These are phyloP conservation scores for Epiblema foenella DNA, from an alignment of 2,888 invertebrate genomes.

Conservation along the genomic window DNA sequence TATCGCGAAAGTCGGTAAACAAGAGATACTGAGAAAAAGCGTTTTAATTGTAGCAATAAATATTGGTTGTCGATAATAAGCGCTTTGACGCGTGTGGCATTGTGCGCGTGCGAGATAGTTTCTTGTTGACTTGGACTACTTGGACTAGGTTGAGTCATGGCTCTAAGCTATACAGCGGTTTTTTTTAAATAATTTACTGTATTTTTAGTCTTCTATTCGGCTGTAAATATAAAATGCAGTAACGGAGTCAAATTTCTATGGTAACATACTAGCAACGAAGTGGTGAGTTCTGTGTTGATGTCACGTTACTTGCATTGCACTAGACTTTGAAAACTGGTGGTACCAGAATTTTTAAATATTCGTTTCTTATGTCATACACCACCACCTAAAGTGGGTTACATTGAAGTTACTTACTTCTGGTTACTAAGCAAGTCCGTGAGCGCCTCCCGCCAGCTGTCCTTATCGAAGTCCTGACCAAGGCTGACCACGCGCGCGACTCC, in stretches of 20 bases:
- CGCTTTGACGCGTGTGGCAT: conserved; percentile 20
- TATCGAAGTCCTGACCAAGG: conserved; percentile 62
- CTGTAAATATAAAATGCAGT: not conserved
- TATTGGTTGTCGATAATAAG: conserved; percentile 27
- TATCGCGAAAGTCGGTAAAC: conserved; percentile 36
- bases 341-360: too few species aligned
- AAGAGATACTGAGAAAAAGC: conserved; percentile 20
- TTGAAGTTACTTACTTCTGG: conserved; percentile 66
- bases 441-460: conserved; percentile 64
- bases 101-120: conserved; percentile 37
- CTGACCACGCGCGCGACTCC: conserved; percentile 77
- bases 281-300: too few species aligned
- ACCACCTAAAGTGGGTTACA: too few species aligned
- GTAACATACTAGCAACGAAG: too few species aligned
- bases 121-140: conserved; percentile 1
- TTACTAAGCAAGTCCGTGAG: conserved; percentile 74
- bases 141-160: not conserved
- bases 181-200: too few species aligned
- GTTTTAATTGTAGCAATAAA: conserved; percentile 28
- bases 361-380: too few species aligned
- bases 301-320: too few species aligned
- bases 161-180: not conserved
- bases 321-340: too few species aligned
- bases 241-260: too few species aligned
- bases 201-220: not conserved